A percentile compares a stretch with the other conserved stretches of the same genome.
phyloP scores from a whole-genome alignment of 2,797 vertebrate genomes.

The Myotis pilosus region DNA sequence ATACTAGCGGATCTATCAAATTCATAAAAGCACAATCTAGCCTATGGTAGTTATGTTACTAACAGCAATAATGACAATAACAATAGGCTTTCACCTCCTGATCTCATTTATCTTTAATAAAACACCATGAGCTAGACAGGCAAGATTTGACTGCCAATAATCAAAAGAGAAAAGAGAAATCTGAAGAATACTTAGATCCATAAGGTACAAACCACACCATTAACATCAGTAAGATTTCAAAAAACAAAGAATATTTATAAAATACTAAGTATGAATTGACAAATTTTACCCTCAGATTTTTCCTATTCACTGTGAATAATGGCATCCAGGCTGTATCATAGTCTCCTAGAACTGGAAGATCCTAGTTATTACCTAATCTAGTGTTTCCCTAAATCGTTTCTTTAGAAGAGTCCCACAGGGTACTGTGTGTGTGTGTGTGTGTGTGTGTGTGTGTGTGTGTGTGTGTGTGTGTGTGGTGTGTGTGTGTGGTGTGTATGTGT shows the following conservation, averaged over 20 bases:
- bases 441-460: not conserved
- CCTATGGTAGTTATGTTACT: not conserved
- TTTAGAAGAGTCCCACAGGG: not conserved
- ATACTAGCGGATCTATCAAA: not conserved
- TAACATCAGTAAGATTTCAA: not conserved
- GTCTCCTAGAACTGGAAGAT: not conserved
- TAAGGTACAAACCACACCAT: slow-evolving; percentile 19
- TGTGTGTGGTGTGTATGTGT: not conserved
- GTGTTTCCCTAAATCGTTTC: not conserved
- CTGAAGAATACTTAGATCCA: not conserved
- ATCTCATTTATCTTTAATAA: not conserved
- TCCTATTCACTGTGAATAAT: not conserved
- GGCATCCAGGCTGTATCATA: not conserved
- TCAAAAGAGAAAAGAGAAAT: slow-evolving; percentile 36
- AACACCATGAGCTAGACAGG: not conserved
- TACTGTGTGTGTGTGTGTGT: not conserved
- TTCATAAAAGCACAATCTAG: not conserved
- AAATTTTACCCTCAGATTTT: not conserved
- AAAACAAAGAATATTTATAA: not conserved
- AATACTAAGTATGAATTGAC: not conserved
- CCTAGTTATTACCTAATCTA: not conserved
- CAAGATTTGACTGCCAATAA: not conserved
- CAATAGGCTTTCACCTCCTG: not conserved
- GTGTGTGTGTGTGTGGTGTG: not conserved
- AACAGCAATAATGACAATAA: not conserved